These are phyloP conservation scores for Sinocyclocheilus rhinocerous DNA, from an alignment of 2,113 vertebrate genomes.

Conservation along the genomic window DNA sequence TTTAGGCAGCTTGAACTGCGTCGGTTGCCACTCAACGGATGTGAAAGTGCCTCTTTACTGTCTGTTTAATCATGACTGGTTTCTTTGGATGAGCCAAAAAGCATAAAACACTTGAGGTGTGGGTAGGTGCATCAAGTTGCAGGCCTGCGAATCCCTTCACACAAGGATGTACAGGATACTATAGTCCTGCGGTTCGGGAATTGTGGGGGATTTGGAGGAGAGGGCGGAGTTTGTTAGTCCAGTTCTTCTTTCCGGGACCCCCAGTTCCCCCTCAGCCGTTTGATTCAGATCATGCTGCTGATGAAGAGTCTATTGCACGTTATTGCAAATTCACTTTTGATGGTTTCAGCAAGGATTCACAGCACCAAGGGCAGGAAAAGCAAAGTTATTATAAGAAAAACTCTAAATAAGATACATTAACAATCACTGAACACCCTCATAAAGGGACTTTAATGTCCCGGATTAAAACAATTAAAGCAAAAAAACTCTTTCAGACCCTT, in stretches of 20 bases:
- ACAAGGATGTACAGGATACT: too few relatives aligned
- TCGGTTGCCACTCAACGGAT: not conserved
- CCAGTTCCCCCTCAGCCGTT: not conserved
- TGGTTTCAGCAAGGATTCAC: slow-evolving; percentile 62
- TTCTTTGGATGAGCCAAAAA: slow-evolving; percentile 42
- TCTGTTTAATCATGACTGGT: not conserved
- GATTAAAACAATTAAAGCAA: slow-evolving; percentile 25
- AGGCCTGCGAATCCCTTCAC: not conserved
- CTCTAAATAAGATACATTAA: slow-evolving; percentile 50
- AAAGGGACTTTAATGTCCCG: slow-evolving; percentile 38
- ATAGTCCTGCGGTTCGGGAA: not conserved
- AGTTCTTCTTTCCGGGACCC: not conserved
- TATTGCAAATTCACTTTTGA: slow-evolving; percentile 44
- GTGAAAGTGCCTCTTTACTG: slow-evolving; percentile 20
- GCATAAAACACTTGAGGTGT: slow-evolving; percentile 20
- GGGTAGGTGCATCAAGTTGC: slow-evolving; percentile 8
- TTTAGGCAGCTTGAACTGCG: not conserved
- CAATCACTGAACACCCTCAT: slow-evolving; percentile 43
- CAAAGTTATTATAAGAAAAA: slow-evolving; percentile 44
- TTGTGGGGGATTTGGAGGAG: not conserved
- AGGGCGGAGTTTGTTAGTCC: not conserved
- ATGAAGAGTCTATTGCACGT: slow-evolving; percentile 43
- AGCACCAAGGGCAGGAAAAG: slow-evolving; percentile 68
- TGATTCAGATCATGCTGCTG: not conserved
- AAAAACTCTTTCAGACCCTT: not conserved